Conservation (phyloP, 2,113 vertebrate species). For the Sardina pilchardus region DNA sequence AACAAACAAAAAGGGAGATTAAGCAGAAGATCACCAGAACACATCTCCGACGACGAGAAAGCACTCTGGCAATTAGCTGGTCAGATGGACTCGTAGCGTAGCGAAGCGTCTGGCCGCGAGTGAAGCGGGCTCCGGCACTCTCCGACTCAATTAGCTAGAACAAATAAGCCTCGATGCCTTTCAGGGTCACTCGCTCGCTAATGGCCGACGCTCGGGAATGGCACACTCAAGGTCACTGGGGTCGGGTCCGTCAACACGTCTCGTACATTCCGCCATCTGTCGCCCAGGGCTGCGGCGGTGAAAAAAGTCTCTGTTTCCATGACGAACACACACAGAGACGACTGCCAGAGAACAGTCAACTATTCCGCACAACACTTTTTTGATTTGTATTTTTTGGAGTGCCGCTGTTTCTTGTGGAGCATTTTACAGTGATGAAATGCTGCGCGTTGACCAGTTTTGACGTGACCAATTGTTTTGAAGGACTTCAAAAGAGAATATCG, state of each 20-base stretch:
- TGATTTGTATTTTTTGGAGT: background rate
- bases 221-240: background rate
- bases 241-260: background rate
- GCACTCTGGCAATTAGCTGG: background rate
- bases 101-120: background rate
- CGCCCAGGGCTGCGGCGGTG: background rate
- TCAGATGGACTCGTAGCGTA: background rate
- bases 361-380: background rate
- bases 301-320: background rate
- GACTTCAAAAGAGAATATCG: too few species aligned
- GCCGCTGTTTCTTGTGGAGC: background rate
- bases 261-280: background rate
- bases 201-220: background rate
- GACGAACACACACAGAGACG: background rate
- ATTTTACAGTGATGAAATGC: background rate
- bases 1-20: background rate
- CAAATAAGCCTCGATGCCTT: background rate
- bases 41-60: background rate
- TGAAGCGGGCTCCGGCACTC: background rate
- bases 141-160: conserved; percentile 17
- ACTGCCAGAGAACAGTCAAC: background rate
- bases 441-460: background rate
- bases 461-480: too few species aligned
- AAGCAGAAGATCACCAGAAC: background rate
- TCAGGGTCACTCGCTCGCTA: background rate